Base-by-base conservation (phyloP, 2,797 vertebrate genomes). In the Myioborus melanocephalus region DNA sequence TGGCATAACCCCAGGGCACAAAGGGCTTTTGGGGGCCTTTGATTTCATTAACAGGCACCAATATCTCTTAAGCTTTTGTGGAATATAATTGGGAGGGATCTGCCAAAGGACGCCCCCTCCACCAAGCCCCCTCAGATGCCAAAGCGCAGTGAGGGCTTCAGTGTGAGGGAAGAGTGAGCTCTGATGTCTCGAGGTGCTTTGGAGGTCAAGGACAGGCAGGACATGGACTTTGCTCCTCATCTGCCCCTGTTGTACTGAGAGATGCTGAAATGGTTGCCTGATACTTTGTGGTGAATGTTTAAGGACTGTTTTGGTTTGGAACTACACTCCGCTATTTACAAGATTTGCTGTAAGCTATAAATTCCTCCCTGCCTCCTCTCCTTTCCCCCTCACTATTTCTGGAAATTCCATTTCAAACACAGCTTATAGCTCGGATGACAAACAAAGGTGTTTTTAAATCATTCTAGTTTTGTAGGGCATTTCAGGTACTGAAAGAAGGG, bases 151-250 rank as follows among this genome's bases (percentile, higher is more conserved):
- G 28, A 57, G 63, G 63, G 32, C 13, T 68, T 14, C 34, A 8
- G 9, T 9, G 8, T 18, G 65, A 77, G 50, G 3, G 17, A 32
- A 6, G 5, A 57, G 37, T 8, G 56, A 63, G 1, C 30, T 72
- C 0, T 0, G 10, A 15, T 28, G 41, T 21, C 35, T 53, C 10
- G 2, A 64, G 46, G 20, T 35, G n/a, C 14, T 24, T 75, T 19
- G 23, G 68, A 83, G 57, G 60, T 28, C 75, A 53, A 59, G 55
- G 41, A 20, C 49, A 11, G 26, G 26, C 18, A n/a, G 19, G 24
- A 34, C 10, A 2, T 12, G 16, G 24, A 7, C 10, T 63, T 35
- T 24, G 8, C 32, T 79, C 59, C 59, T 55, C 12, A 10, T 52
- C 59, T 63, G 24, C 6, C 19, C 50, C 24, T 37, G 1, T 61